These are phyloP conservation scores for Deroptyus accipitrinus DNA, from an alignment of 2,113 vertebrate genomes.

Conservation along the genomic window DNA sequence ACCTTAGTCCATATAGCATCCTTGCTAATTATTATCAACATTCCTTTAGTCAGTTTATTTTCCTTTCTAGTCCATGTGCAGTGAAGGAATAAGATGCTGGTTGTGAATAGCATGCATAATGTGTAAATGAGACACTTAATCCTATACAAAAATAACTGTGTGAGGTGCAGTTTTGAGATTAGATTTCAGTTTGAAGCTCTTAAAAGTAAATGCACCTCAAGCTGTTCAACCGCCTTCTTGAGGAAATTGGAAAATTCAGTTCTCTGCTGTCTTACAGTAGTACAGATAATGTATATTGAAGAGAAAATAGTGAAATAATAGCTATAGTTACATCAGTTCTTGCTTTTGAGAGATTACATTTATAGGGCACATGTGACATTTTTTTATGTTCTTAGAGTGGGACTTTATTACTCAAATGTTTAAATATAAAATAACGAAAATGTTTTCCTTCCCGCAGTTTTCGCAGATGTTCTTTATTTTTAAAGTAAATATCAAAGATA, in stretches of 20 bases:
- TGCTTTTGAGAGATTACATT: neutral
- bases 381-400: slow-evolving; percentile 34
- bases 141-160: neutral
- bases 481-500: slow-evolving; percentile 52
- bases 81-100: neutral
- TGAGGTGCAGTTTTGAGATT: neutral
- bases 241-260: slow-evolving; percentile 1
- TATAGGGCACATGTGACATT: slow-evolving; percentile 18
- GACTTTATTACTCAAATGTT: slow-evolving; percentile 63
- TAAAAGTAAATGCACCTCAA: neutral
- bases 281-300: neutral
- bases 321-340: neutral
- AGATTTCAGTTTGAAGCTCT: neutral
- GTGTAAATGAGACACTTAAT: neutral
- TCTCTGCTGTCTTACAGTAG: neutral
- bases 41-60: slow-evolving; percentile 14
- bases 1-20: neutral
- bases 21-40: neutral
- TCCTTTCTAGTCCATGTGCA: neutral
- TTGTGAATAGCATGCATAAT: neutral
- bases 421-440: slow-evolving; percentile 51
- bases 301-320: slow-evolving; percentile 8
- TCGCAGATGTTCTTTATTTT: slow-evolving; percentile 52
- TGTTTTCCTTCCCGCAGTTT: slow-evolving; percentile 49
- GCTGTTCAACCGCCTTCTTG: neutral